Conservation (phyloP, 1,140 invertebrate genomes). For the Drosophila cardini region DNA sequence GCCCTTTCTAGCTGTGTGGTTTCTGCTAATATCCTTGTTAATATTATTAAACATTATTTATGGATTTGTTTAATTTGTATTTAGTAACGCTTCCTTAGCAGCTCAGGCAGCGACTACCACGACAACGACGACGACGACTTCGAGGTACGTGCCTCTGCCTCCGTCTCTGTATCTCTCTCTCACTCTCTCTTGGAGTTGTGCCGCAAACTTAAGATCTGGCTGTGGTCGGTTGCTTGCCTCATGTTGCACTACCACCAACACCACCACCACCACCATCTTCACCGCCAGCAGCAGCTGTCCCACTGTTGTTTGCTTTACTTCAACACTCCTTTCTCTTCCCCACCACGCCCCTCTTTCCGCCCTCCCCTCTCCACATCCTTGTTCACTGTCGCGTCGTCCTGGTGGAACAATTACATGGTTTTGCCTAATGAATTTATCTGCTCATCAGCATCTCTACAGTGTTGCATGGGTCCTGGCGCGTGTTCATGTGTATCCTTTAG, state of each 20-base stretch:
- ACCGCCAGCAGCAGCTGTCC: conserved; percentile 65
- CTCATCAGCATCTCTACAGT: conserved; percentile 78
- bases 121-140: not conserved
- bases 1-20: conserved; percentile 45
- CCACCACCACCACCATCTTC: conserved; percentile 60
- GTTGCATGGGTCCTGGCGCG: conserved; percentile 52
- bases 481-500: conserved; percentile 32
- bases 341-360: not conserved
- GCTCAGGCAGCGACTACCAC: conserved; percentile 32
- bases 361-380: not conserved
- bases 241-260: conserved; percentile 57
- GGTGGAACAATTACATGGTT: conserved; percentile 84
- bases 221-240: conserved; percentile 52
- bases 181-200: not conserved
- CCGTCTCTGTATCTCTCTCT: conserved; percentile 7
- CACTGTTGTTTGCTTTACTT: conserved; percentile 38
- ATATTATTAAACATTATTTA: conserved; percentile 85
- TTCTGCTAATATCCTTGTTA: conserved; percentile 84
- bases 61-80: conserved; percentile 85
- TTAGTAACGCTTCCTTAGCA: conserved; percentile 74
- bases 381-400: conserved; percentile 58
- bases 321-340: not conserved
- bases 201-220: conserved; percentile 50
- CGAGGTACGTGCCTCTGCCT: conserved; percentile 57
- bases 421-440: conserved; percentile 85